Conservation (phyloP, 2,113 vertebrate species). For the Tychaedon coryphoeus region DNA sequence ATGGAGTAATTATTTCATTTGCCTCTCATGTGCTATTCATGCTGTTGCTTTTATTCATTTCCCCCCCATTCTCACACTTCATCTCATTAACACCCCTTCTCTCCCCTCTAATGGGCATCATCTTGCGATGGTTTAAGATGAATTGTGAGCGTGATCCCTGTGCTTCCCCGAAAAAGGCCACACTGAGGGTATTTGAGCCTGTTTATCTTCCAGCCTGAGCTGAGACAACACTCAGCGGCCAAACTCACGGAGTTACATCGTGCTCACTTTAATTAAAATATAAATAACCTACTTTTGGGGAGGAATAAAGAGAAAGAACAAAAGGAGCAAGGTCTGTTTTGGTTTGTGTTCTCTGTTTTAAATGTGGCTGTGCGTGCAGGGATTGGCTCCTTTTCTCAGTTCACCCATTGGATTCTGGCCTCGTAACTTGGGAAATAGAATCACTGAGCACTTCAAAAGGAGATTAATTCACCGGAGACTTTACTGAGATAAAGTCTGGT, state of each 20-base stretch:
- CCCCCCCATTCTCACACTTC: conserved; percentile 37
- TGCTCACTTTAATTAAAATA: conserved; percentile 49
- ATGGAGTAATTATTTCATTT: conserved; percentile 71
- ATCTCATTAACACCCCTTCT: conserved; percentile 65
- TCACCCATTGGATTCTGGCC: neutral
- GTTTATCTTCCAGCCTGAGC: neutral
- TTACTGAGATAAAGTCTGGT: neutral
- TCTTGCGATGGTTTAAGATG: conserved; percentile 59
- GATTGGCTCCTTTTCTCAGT: neutral
- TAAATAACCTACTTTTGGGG: conserved; percentile 9
- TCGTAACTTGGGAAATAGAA: neutral
- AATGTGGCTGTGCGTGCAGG: fast-evolving
- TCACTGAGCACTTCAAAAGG: neutral
- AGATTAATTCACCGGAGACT: neutral
- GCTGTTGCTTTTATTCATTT: conserved; percentile 50
- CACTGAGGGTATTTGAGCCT: neutral
- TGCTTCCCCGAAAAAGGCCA: conserved; percentile 44
- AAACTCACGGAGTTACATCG: neutral
- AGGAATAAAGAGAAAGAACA: neutral
- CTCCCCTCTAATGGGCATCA: conserved; percentile 58
- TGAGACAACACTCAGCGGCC: neutral
- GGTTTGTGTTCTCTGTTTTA: neutral
- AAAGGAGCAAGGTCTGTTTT: neutral
- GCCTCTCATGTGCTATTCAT: conserved; percentile 49
- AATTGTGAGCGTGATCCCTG: conserved; percentile 49